Evolutionary conservation across 2,797 vertebrate species (phyloP), one percentile per base, ranked within the genome.

Genomic region (Phataginus tricuspis): DNA sequence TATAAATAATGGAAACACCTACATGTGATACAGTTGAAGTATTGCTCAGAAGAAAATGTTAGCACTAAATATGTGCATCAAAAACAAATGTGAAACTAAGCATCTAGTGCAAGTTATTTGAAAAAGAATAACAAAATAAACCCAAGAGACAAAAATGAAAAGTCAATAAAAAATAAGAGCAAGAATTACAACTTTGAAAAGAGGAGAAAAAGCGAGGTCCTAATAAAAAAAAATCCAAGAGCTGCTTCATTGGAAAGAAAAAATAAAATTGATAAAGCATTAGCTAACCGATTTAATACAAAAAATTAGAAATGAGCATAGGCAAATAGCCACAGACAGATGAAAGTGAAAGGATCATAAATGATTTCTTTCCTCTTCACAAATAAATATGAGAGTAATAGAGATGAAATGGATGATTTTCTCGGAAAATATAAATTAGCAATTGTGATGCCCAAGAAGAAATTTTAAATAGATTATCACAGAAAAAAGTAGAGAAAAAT

Each of bases 261-360:
- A 42, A 66, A 19, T 23, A 69, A 84, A 78, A 61, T 25, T 53
- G 34, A 86, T 86, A 74, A 34, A 68, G 27, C 39, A 66, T 72
- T 45, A 78, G 49, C 45, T 88, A 85, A 82, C 6, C 18, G 82
- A 59, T 34, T 93, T 42, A 74, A 29, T 34, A 39, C n/a, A 86
- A 57, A 68, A 57, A 93, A 86, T 64, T 51, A 91, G 66, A 59
- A 68, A 75, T 78, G 37, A 86, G 39, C 69, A 42, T 34, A 80
- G 23, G 82, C 34, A 72, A 68, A 45, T 88, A 74, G n/a, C 29
- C 39, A 79, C 49, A 80, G 55, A 85, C 7, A n/a, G 49, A 51
- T 71, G 45, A 57, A 86, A 96, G n/a, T 25, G 27, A 82, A 90
- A 82, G 80, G 13, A 86, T 51, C 57, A 86, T 74, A 74, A 66